A percentile compares a stretch with the other conserved stretches of the same genome.
phyloP scores from a whole-genome alignment of 2,113 vertebrate genomes.

The Phainopepla nitens region DNA sequence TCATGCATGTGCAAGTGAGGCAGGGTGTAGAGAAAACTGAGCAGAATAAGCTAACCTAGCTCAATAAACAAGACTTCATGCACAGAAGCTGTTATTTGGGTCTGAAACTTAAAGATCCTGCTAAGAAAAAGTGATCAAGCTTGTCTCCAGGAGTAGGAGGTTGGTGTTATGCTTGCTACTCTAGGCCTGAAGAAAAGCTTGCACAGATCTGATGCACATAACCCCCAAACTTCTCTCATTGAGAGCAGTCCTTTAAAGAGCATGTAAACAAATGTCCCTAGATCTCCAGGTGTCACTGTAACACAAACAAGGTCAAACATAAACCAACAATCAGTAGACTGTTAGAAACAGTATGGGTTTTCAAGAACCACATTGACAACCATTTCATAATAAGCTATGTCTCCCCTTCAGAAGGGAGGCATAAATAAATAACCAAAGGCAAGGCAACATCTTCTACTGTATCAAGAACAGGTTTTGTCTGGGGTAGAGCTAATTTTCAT shows the following conservation, averaged over 20 bases:
- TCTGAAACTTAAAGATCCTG: background rate
- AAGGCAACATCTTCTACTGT: background rate
- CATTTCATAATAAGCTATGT: background rate
- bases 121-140: background rate
- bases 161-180: background rate
- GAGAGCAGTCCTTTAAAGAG: background rate
- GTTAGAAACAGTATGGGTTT: background rate
- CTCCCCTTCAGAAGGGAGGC: background rate
- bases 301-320: background rate
- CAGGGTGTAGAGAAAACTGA: background rate
- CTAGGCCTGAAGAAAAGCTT: background rate
- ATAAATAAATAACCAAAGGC: background rate
- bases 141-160: background rate
- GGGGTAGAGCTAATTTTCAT: background rate
- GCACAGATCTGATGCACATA: fast-evolving
- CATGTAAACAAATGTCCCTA: background rate
- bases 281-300: background rate
- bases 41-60: background rate
- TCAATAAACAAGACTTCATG: background rate
- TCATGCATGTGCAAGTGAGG: background rate
- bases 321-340: background rate
- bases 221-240: fast-evolving
- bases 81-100: background rate
- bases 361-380: background rate
- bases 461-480: background rate